Evolutionary conservation across 2,888 invertebrate genomes (phyloP), one percentile per base, ranked within the genome.

Genomic region (Stegana nigrithorax): DNA sequence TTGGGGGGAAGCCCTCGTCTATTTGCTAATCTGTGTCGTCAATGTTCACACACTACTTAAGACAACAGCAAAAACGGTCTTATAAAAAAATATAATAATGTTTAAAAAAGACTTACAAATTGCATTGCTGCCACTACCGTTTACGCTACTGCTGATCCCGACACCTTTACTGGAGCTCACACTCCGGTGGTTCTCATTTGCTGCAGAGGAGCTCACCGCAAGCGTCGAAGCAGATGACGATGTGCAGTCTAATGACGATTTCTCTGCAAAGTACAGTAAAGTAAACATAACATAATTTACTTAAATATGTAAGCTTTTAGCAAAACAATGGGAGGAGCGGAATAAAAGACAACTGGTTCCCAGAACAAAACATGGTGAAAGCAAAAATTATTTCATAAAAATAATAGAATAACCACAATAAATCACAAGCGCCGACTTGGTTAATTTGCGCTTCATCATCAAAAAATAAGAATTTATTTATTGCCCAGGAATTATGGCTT

Each of bases 191-290:
- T 26, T 51, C 1, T 55, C 53, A 32, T 55, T 55, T 7, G 32
- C 36, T 17, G 53, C 36, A 55, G 39, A 51, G 60, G 73, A 75
- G 60, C 75, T 71, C 50, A 73, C 69, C 32, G 71, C 75, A 60
- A 80, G 82, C 55, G 79, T 67, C 63, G 81, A 74, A 60, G 79
- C 75, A 62, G 65, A 65, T 47, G 78, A 70, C 27, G 39, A 4
- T 14, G 39, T 39, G 83, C 84, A 84, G 53, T 81, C 83, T 62
- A 83, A 66, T 29, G 84, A 71, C 17, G 84, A 82, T 81, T 84
- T 84, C 68, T 84, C 83, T 84, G 73, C 44, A 74, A 55, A 67
- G 17, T 59, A 67, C 64, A 69, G 71, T 78, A 72, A 75, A 75
- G 74, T 71, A 73, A 73, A 70, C 73, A 68, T 74, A 76, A 73